These are phyloP conservation scores for Danio choprae DNA, from an alignment of 2,797 vertebrate genomes.

Conservation along the genomic window DNA sequence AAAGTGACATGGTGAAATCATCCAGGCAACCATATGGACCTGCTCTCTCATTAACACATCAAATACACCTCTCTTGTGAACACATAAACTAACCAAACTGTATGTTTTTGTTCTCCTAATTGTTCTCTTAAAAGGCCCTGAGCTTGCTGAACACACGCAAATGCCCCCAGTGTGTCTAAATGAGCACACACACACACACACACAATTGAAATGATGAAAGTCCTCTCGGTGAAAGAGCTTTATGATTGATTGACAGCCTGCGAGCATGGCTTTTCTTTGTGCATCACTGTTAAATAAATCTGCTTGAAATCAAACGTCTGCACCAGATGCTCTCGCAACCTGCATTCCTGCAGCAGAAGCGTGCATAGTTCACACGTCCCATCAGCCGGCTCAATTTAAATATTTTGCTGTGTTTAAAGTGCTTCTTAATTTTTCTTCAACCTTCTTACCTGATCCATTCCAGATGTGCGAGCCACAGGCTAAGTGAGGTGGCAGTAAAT, in stretches of 20 bases:
- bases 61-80: constrained; percentile 49
- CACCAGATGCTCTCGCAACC: constrained; percentile 56
- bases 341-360: constrained; percentile 69
- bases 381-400: constrained; percentile 71
- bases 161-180: not conserved
- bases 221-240: constrained; percentile 9
- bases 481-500: constrained; percentile 63
- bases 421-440: constrained; percentile 74
- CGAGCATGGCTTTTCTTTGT: constrained; percentile 16
- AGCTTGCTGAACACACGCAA: not conserved
- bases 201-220: constrained; percentile 16
- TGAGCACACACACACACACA: not conserved
- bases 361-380: constrained; percentile 35
- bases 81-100: constrained; percentile 56
- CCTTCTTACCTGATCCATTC: constrained; percentile 69
- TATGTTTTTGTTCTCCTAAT: constrained; percentile 45
- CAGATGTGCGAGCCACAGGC: constrained; percentile 70
- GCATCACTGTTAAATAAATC: constrained; percentile 12
- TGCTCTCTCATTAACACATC: constrained; percentile 43
- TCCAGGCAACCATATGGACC: constrained; percentile 36
- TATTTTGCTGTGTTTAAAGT: constrained; percentile 73
- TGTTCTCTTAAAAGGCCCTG: constrained; percentile 19
- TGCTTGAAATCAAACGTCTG: constrained; percentile 26
- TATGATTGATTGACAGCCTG: constrained; percentile 2
- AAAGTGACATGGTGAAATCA: constrained; percentile 54